A percentile compares a stretch with the other conserved stretches of the same genome.
Conservation (phyloP, 1,140 invertebrate species). For the Sminthurides bifidus region DNA sequence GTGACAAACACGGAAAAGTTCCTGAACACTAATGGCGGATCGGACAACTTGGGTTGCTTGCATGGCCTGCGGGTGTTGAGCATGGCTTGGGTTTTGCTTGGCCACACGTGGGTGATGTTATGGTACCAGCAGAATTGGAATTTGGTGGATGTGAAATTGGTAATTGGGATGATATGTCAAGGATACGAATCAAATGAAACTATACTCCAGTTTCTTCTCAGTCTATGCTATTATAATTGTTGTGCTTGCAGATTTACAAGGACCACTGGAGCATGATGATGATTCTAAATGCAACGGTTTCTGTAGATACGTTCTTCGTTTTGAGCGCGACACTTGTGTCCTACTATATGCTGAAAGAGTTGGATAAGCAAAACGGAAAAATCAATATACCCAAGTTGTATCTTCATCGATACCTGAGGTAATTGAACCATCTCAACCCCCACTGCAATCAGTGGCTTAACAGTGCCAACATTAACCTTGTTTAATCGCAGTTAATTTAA, state of each 20-base stretch:
- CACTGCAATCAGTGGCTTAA: no score
- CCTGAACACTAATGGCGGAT: constrained; percentile 32
- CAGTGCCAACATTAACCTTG: background rate
- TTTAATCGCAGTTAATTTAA: background rate
- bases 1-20: constrained; percentile 37
- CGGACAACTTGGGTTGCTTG: constrained; percentile 32
- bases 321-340: constrained; percentile 29
- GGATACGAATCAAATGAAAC: background rate
- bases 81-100: constrained; percentile 43
- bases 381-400: background rate
- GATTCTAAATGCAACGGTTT: constrained; percentile 37
- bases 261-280: constrained; percentile 7
- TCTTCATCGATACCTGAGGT: constrained; percentile 16
- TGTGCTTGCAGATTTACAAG: constrained; percentile 32
- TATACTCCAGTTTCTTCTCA: background rate
- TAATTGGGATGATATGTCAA: constrained; percentile 7
- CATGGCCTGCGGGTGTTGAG: constrained; percentile 40
- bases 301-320: constrained; percentile 42
- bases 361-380: constrained; percentile 8
- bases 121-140: background rate
- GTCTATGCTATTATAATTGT: constrained; percentile 35
- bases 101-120: constrained; percentile 35
- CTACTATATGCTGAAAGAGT: constrained; percentile 12
- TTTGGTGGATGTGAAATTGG: background rate
- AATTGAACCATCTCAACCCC: no score